Evolutionary conservation across 2,113 vertebrate genomes (phyloP), one percentile per base, ranked within the genome.

Genomic region (Pandion haliaetus): DNA sequence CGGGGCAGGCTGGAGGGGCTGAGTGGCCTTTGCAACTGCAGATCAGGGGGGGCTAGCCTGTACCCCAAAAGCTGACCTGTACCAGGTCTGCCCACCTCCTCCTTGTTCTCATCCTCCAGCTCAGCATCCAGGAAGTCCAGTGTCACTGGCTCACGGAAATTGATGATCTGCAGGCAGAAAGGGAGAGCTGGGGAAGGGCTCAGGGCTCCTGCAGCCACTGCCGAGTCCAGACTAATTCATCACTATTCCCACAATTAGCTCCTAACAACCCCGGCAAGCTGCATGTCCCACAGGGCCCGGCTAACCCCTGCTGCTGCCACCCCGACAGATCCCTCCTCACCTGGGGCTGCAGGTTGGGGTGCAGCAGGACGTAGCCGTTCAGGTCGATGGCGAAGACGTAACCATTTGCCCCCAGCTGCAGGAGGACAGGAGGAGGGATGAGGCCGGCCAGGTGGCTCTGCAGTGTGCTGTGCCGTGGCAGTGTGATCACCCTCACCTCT

Each of bases 51-150:
- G 14, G 5, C 1, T 55, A 67, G 58, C 6, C 49, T 78, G 32
- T 62, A n/a, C n/a, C 28, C 54, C 14, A 36, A 47, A 47, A 86
- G 14, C 69, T 78, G 70, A 24, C 24, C 32, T n/a, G n/a, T n/a
- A n/a, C 34, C 1, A 1, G 9, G 42, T 36, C 70, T 49, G 77
- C 97, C 97, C 91, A 99, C 99, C 98, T 99, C 99, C 94, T 99
- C 99, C 97, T 99, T 99, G 97, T 99, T 99, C 92, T 95, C 98
- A 29, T 99, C 99, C 93, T 99, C 99, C 92, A 99, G 98, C 97
- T 99, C 99, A 36, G 99, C 99, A 28, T 99, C 99, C 95, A 99
- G 97, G 95, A 99, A 99, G 96, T 99, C 99, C 94, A 99, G 96
- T 4, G 99, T 99, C 95, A 99, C 99, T 0, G 99, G 99, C 95